Evolutionary conservation across 2,888 invertebrate genomes (phyloP), one percentile per base, ranked within the genome.

Genomic region (Autographa gamma): DNA sequence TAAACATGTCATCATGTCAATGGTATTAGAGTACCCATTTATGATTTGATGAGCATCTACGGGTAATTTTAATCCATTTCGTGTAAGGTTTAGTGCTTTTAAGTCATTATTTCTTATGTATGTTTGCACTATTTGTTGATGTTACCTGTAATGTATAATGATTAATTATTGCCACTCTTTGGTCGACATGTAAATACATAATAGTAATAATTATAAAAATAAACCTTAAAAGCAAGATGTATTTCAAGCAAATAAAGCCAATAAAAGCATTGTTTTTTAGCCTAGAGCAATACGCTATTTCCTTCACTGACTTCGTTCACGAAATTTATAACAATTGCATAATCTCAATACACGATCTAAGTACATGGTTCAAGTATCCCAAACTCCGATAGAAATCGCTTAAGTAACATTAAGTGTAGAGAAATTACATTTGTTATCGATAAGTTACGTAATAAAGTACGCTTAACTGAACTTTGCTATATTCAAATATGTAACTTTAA

Each of bases 1-100:
- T 75, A 58, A 11, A 58, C 56, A 9, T 56, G 63, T 38, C 43
- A 38, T 60, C 63, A 48, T 48, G 5, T 48, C 41, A 52, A 60
- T 63, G 61, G 11, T 19, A 25, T 19, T 34, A 25, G 13, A 32
- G 31, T 62, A 25, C 25, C 25, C 3, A 43, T 62, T 61, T 64
- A 48, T 66, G 9, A 38, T 74, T 65, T 38, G 18, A 59, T 63
- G 31, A 43, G 13, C 19, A 56, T 56, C 19, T 13, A 19, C 19
- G 25, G 54, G 54, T 56, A 25, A 25, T 56, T 56, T 56, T 13
- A 56, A 19, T 56, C 19, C 54, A 56, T 56, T 56, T 25, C 54
- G 13, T 56, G 25, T 25, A 8, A 54, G 11, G 13, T 25, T 25
- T 4, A 25, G 54, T 56, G 54, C 54, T 56, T 56, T 19, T 25